Base-by-base conservation (phyloP, 2,797 vertebrate species). In the Bradypodion ventrale region DNA sequence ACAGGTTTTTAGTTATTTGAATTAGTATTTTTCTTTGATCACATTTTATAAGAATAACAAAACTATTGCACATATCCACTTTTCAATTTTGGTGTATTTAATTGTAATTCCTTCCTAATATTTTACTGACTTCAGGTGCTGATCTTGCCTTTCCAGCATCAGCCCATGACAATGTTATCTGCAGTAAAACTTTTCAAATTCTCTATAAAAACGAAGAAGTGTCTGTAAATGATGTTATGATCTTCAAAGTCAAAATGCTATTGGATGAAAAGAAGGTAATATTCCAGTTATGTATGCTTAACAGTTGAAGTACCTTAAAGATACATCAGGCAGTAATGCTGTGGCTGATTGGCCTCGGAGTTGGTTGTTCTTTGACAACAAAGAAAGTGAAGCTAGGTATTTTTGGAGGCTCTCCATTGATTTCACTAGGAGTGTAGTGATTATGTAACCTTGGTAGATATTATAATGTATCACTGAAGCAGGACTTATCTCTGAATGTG, bases 111-210 rank as follows among this genome's bases (percentile, higher is more conserved):
- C 74, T n/a, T 85, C 0, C 88, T 70, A 69, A 19, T 1, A 81
- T 92, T 29, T 93, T 94, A 86, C 66, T 91, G 82, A 84, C 87
- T 96, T 52, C 85, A 99, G 98, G 97, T 92, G 95, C 97, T 83
- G 97, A 98, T 90, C 96, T 99, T 95, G 98, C 98, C 32, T 98
- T 99, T 93, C 98, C 99, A 89, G 97, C 99, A 85, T 97, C 97
- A 78, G 95, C 99, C 90, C 98, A 98, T 92, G 98, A 98, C 90
- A 98, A 97, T 75, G 85, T 96, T 89, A 96, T 98, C 95, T 97
- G 97, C 95, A 99, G 99, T 96, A 99, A 99, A 97, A 98, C 98
- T 21, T 99, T 99, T 96, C 98, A 99, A 93, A 99, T 99, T 94
- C 96, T 99, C 68, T 99, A 99, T 93, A 99, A 99, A 97, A 99